A percentile compares a stretch with the other conserved stretches of the same genome.
These are phyloP conservation scores for Calephelis nemesis DNA, from an alignment of 1,140 invertebrate genomes.

Conservation along the genomic window DNA sequence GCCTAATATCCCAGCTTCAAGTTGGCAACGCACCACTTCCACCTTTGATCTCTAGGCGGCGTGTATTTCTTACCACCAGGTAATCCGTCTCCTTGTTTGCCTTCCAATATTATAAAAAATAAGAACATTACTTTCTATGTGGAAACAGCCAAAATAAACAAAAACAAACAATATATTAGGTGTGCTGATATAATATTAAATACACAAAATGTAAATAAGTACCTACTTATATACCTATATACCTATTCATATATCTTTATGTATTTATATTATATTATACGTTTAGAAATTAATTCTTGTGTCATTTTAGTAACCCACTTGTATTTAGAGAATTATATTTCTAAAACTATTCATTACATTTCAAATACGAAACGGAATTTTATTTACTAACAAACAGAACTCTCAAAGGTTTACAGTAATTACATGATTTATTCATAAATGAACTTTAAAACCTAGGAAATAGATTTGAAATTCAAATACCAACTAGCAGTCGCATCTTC, in stretches of 20 bases:
- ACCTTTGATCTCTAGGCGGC: too few species aligned
- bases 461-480: conserved; percentile 10
- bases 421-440: conserved; percentile 16
- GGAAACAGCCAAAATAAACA: too few species aligned
- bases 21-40: too few species aligned
- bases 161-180: too few species aligned
- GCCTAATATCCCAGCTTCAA: too few species aligned
- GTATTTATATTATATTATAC: conserved; percentile 55
- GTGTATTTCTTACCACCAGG: too few species aligned
- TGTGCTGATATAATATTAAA: too few species aligned
- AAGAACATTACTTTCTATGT: rapidly evolving
- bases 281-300: conserved; percentile 47
- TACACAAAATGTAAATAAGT: conserved; percentile 54
- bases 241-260: too few species aligned
- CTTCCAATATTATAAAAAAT: too few species aligned
- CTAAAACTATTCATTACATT: conserved; percentile 8
- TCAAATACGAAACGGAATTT: conserved; percentile 2
- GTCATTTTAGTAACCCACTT: too few species aligned
- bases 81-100: too few species aligned
- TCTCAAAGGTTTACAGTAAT: conserved; percentile 13
- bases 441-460: conserved; percentile 2
- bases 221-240: conserved; percentile 53
- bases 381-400: conserved; percentile 11
- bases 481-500: conserved; percentile 58
- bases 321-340: too few species aligned